Evolutionary conservation across 2,113 vertebrate species (phyloP), one percentile per base, ranked within the genome.

Genomic region (Mystacornis crossleyi): DNA sequence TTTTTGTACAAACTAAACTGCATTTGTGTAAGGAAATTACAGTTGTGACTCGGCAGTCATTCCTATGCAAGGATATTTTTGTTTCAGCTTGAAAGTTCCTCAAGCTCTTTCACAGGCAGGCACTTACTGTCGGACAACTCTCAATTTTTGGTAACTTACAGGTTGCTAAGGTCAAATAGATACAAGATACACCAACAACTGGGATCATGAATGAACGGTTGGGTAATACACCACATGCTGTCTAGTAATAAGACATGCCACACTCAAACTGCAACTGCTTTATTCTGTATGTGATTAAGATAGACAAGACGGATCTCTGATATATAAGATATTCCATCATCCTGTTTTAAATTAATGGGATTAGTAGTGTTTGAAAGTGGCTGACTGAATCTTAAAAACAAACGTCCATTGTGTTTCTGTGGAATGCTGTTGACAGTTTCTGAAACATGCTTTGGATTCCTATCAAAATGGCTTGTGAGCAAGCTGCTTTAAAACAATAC

Each of bases 371-470:
- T 96, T 75, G 74, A 83, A 96, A 89, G 94, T 92, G 94, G 67
- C 96, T 79, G 97, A 67, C 89, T 94, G 88, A 92, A 91, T 97
- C 93, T 96, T 96, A 93, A 80, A 90, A 97, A 98, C 93, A 98
- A 98, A 96, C 19, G 80, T 20, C 95, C 92, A 97, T 98, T 98
- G 98, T 98, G 96, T 97, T 94, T 94, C 93, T 96, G 86, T 95
- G 97, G 98, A 98, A 98, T 97, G 97, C 95, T 97, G 97, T 95
- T 98, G 97, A 98, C 97, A 96, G 97, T 97, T 98, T 96, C 96
- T 97, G 97, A 98, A 98, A 98, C 97, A 98, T 98, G 97, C 97
- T 98, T 98, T 97, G 97, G 97, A 98, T 98, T 98, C 98, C 98
- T 97, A 95, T 96, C 97, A 97, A 97, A 98, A 97, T 91, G 96